Conservation (phyloP, 2,797 vertebrate species). For the Premnoplex brunnescens region DNA sequence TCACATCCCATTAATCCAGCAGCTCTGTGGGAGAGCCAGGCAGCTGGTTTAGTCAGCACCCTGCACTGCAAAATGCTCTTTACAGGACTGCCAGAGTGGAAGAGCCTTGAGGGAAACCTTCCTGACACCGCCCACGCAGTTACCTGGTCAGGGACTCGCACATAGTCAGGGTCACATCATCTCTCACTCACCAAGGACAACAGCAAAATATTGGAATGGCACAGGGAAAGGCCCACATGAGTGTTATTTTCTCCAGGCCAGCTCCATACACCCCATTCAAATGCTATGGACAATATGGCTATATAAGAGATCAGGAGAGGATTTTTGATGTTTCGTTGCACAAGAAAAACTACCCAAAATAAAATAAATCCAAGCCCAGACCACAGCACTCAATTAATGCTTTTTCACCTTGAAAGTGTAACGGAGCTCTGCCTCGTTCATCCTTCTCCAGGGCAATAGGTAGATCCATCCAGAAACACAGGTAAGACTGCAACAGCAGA, state of each 20-base stretch:
- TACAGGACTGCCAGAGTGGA: background rate
- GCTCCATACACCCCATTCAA: background rate
- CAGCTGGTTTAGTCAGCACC: background rate
- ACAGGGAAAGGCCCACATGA: background rate
- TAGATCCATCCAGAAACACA: background rate
- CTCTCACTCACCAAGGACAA: background rate
- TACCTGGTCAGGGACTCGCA: background rate
- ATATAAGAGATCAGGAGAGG: background rate
- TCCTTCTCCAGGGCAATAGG: background rate
- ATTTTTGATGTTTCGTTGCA: background rate
- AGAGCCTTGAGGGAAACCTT: background rate
- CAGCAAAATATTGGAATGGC: background rate
- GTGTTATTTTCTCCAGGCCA: background rate
- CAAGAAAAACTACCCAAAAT: background rate
- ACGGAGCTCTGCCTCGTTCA: background rate
- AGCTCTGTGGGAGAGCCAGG: background rate
- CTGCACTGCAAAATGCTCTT: background rate
- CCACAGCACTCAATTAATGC: background rate
- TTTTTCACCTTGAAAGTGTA: background rate
- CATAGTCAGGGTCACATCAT: background rate
- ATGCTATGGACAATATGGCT: background rate
- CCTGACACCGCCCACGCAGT: background rate
- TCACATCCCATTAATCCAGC: conserved; percentile 32
- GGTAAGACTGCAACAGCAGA: background rate
- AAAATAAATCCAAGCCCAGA: background rate